phyloP scores from a whole-genome alignment of 2,113 vertebrate genomes.

The Isurus oxyrinchus region DNA sequence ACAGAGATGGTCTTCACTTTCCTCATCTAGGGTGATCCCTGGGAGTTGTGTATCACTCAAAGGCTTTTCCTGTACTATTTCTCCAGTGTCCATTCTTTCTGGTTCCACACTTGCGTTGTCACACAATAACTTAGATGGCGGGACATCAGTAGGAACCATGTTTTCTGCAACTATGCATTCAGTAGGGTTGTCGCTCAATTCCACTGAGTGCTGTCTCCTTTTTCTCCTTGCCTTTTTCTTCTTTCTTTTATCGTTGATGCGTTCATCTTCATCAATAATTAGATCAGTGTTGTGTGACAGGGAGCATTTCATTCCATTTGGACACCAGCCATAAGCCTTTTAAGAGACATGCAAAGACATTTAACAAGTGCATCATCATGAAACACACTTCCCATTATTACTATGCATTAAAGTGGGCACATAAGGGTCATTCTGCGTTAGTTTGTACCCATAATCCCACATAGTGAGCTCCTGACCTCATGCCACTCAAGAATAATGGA shows the following conservation, averaged over 20 bases:
- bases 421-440: background rate
- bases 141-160: slow-evolving; percentile 30
- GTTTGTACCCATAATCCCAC: background rate
- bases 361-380: background rate
- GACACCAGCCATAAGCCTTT: slow-evolving; percentile 93
- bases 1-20: background rate
- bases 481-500: background rate
- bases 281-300: slow-evolving; percentile 87
- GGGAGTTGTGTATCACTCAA: background rate
- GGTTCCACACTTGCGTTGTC: background rate
- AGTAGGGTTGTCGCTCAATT: background rate
- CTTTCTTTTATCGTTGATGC: slow-evolving; percentile 59
- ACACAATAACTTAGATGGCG: slow-evolving; percentile 49
- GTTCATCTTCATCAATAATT: slow-evolving; percentile 85
- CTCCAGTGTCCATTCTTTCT: background rate
- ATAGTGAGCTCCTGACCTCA: background rate
- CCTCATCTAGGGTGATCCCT: background rate
- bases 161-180: background rate
- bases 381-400: background rate
- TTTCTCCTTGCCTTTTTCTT: slow-evolving; percentile 67
- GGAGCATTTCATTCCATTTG: slow-evolving; percentile 73
- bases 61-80: background rate
- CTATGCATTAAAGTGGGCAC: background rate
- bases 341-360: background rate
- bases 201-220: slow-evolving; percentile 54